phyloP scores from a whole-genome alignment of 2,888 invertebrate genomes.

The Lasioglossum malachurum region DNA sequence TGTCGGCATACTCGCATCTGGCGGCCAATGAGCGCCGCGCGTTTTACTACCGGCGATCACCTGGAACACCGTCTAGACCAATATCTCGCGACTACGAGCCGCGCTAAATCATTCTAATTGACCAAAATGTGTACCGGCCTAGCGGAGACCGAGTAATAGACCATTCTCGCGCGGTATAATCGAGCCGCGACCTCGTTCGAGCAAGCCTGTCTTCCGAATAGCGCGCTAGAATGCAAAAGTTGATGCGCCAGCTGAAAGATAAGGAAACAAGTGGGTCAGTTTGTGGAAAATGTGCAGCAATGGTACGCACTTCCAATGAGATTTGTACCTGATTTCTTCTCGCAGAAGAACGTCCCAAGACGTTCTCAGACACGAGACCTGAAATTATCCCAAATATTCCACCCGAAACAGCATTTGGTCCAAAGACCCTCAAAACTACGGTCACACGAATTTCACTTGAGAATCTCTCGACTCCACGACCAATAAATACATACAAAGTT shows the following conservation, averaged over 20 bases:
- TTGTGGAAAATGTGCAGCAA: background rate
- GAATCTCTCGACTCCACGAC: background rate
- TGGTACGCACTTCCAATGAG: background rate
- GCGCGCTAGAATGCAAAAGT: background rate
- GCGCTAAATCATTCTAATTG: background rate
- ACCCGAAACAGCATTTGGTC: background rate
- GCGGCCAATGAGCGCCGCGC: slow-evolving; percentile 24
- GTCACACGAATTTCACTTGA: background rate
- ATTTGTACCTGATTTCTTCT: background rate
- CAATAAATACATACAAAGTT: background rate
- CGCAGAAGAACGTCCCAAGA: too few species aligned
- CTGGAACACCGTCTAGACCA: slow-evolving; percentile 17
- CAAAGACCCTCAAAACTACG: background rate
- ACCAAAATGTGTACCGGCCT: background rate
- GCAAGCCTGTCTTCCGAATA: background rate
- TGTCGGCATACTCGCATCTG: slow-evolving; percentile 48
- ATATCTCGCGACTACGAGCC: slow-evolving; percentile 4
- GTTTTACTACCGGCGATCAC: background rate
- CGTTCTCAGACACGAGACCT: background rate
- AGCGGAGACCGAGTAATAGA: background rate
- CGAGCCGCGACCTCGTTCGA: background rate
- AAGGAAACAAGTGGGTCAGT: background rate
- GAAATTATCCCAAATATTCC: background rate
- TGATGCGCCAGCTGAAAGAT: background rate
- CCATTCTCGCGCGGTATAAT: background rate